phyloP scores from a whole-genome alignment of 2,888 invertebrate species.

The Coelopa pilipes region DNA sequence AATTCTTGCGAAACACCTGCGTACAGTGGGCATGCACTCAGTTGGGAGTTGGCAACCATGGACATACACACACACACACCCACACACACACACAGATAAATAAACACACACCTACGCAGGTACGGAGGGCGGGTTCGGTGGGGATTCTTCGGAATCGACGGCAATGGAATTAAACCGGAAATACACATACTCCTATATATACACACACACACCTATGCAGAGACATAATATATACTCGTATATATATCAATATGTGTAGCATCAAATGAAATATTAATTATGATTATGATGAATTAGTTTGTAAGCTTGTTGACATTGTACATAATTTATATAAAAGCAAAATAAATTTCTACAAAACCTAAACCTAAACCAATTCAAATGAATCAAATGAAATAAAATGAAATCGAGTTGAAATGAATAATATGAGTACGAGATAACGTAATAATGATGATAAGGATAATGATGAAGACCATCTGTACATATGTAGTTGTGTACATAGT shows the following conservation, averaged over 20 bases:
- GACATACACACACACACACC: constrained; percentile 7
- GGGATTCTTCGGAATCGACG: not conserved
- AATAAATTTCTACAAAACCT: constrained; percentile 31
- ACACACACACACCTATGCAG: no score
- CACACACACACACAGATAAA: constrained; percentile 17
- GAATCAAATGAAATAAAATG: constrained; percentile 17
- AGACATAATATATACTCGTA: no score
- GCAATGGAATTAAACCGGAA: no score
- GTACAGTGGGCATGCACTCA: not conserved
- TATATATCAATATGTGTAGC: constrained; percentile 20
- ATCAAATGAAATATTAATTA: constrained; percentile 19
- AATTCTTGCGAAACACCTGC: no score
- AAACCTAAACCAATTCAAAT: constrained; percentile 30
- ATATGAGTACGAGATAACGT: constrained; percentile 31
- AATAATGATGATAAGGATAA: constrained; percentile 37
- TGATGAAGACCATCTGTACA: constrained; percentile 27
- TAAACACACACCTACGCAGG: constrained; percentile 12
- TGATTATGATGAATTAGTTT: constrained; percentile 55
- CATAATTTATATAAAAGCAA: constrained; percentile 53
- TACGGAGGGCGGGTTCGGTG: constrained; percentile 1
- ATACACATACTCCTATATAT: no score
- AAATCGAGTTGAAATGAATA: constrained; percentile 31
- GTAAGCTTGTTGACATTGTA: constrained; percentile 62
- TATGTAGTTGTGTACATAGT: constrained; percentile 24
- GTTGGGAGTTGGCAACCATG: not conserved